These are phyloP conservation scores for Microchirus variegatus DNA, from an alignment of 2,797 vertebrate genomes.

Conservation along the genomic window DNA sequence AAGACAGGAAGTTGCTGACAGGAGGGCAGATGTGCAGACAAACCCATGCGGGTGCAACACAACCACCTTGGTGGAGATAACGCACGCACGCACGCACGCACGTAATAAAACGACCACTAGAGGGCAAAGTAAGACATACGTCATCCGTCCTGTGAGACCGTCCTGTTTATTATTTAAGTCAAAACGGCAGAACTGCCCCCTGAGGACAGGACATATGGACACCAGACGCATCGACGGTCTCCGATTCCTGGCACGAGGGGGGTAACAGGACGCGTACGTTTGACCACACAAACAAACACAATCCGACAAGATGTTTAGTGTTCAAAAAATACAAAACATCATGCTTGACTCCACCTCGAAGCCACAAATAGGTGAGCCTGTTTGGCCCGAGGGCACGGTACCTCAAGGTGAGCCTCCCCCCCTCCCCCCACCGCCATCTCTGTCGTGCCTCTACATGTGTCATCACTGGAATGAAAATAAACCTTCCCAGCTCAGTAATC, in stretches of 20 bases:
- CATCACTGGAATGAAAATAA: constrained; percentile 45
- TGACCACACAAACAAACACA: background rate
- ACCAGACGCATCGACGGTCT: constrained; percentile 26
- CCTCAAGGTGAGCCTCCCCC: constrained; percentile 6
- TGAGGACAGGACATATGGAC: constrained; percentile 52
- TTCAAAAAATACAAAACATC: background rate
- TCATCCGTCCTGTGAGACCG: too few relatives aligned
- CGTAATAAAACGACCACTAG: constrained; percentile 7
- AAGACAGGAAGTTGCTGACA: too few relatives aligned
- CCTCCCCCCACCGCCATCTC: too few relatives aligned
- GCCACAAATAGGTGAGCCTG: constrained; percentile 20
- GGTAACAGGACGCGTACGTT: background rate
- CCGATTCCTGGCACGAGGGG: too few relatives aligned
- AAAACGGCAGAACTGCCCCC: constrained; percentile 24
- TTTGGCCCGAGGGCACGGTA: constrained; percentile 20
- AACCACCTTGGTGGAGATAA: too few relatives aligned
- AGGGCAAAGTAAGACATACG: constrained; percentile 7
- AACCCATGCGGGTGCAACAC: too few relatives aligned
- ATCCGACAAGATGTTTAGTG: constrained; percentile 16
- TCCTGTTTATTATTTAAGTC: constrained; percentile 54
- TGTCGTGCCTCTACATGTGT: constrained; percentile 43
- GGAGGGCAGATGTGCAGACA: too few relatives aligned
- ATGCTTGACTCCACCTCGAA: constrained; percentile 24
- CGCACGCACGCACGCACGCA: too few relatives aligned
- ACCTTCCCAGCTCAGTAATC: background rate